Percentiles rank a stretch among this genome's conserved stretches.
Conservation (phyloP, 1,140 invertebrate genomes). For the Drosophila serrata region DNA sequence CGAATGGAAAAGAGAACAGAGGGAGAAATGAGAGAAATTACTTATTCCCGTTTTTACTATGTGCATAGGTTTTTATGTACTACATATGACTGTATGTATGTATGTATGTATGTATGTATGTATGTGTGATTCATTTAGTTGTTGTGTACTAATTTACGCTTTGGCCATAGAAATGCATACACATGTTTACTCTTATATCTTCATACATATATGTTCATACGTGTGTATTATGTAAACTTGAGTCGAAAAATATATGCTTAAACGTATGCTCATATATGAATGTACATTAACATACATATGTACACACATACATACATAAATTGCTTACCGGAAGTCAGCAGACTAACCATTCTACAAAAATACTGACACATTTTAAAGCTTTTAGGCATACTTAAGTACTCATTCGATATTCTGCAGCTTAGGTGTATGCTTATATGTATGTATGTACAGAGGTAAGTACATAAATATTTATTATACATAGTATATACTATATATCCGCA, state of each 20-base stretch:
- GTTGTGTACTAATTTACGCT: not conserved
- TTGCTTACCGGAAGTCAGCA: not conserved
- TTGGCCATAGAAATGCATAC: not conserved
- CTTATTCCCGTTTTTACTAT: conserved; percentile 5
- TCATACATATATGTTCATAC: not conserved
- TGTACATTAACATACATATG: not conserved
- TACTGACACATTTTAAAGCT: not conserved
- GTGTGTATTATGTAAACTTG: too few relatives aligned
- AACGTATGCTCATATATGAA: too few relatives aligned
- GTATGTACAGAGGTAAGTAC: too few relatives aligned
- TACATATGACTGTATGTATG: not conserved
- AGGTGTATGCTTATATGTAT: not conserved
- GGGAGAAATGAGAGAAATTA: conserved; percentile 1
- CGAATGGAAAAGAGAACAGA: conserved; percentile 3
- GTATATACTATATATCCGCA: too few relatives aligned
- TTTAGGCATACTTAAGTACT: not conserved
- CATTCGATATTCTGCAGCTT: not conserved
- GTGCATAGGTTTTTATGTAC: not conserved
- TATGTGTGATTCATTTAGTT: not conserved
- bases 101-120: not conserved
- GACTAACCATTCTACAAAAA: not conserved
- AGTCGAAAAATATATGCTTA: not conserved
- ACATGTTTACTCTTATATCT: not conserved
- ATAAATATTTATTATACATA: too few relatives aligned
- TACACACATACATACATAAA: not conserved